These are phyloP conservation scores for Radopholus similis DNA, from an alignment of 1,140 invertebrate species.

Conservation along the genomic window DNA sequence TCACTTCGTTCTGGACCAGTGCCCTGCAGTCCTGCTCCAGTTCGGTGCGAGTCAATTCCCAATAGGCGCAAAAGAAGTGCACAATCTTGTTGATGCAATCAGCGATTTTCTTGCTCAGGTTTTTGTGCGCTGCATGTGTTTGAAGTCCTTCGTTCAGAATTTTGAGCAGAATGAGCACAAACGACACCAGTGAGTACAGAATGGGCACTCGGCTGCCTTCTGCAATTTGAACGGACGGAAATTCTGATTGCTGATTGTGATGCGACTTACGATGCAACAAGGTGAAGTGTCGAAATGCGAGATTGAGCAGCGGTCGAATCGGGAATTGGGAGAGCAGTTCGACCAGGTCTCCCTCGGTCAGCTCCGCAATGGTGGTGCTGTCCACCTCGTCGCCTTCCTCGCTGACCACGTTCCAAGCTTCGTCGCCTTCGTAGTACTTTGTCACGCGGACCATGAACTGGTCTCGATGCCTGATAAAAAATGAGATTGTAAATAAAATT, in stretches of 20 bases:
- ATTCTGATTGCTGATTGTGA: not conserved
- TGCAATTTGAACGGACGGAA: conserved; percentile 1
- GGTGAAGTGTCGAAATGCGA: conserved; percentile 35
- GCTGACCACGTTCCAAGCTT: conserved; percentile 34
- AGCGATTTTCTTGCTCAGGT: conserved; percentile 33
- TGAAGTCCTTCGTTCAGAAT: conserved; percentile 35
- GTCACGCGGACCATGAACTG: conserved; percentile 30
- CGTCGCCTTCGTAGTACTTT: conserved; percentile 37
- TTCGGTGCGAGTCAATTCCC: conserved; percentile 26
- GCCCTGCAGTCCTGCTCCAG: not conserved
- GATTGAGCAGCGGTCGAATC: conserved; percentile 24
- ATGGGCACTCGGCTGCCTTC: conserved; percentile 27
- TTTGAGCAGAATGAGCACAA: conserved; percentile 35
- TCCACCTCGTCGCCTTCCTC: conserved; percentile 43
- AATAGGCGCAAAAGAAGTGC: conserved; percentile 29
- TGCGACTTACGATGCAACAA: conserved; percentile 32
- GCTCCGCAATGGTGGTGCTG: conserved; percentile 22
- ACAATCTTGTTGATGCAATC: conserved; percentile 31
- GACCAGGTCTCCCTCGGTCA: conserved; percentile 31
- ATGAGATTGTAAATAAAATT: conserved; percentile 1
- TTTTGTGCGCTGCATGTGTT: conserved; percentile 34
- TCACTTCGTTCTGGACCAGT: conserved; percentile 40
- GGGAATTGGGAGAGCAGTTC: conserved; percentile 29
- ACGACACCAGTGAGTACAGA: conserved; percentile 36
- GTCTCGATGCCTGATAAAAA: conserved; percentile 21